Evolutionary conservation across 2,888 invertebrate genomes (phyloP), one percentile per base, ranked within the genome.

Genomic region (Spisula solida): DNA sequence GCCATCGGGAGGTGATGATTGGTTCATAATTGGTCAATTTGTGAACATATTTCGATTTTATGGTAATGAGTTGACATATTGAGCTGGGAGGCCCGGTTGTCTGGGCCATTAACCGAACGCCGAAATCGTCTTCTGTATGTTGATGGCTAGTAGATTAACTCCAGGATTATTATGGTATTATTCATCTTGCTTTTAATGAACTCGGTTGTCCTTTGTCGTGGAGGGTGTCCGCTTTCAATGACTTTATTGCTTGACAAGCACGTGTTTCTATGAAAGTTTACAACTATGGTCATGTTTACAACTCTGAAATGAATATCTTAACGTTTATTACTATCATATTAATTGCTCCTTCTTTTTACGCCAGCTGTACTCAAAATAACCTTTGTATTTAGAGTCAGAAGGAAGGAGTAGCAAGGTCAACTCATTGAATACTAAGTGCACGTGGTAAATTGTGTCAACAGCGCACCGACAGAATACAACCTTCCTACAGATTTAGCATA

Each of bases 1-100:
- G 31, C 31, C 75, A 34, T 34, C 29, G 31, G 75, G 2, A 75
- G 31, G 31, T 75, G 75, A 75, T 75, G 75, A 75, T 75, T 75
- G 75, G 31, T 31, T 75, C 75, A 18, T 75, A 75, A 75, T 75
- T 75, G 75, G 75, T 75, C 75, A 75, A 75, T 75, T 75, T 75
- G 75, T 31, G 75, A 75, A 31, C 31, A 75, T 10, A 75, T 34
- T 75, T 75, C 31, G 31, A 34, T 75, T 31, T 34, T 34, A 75
- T 75, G 75, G 75, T 75, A 75, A 75, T 75, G 29, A 75, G 75
- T 8, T 25, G 20, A 75, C 75, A 31, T 34, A 75, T 10, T 34
- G 75, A 34, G 34, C 34, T 75, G 6, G 29, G 34, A 31, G 75
- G 31, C 75, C 31, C 14, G 14, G 0, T 31, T 34, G 75, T 75